phyloP scores from a whole-genome alignment of 2,888 invertebrate genomes.

The Ditula angustiorana region DNA sequence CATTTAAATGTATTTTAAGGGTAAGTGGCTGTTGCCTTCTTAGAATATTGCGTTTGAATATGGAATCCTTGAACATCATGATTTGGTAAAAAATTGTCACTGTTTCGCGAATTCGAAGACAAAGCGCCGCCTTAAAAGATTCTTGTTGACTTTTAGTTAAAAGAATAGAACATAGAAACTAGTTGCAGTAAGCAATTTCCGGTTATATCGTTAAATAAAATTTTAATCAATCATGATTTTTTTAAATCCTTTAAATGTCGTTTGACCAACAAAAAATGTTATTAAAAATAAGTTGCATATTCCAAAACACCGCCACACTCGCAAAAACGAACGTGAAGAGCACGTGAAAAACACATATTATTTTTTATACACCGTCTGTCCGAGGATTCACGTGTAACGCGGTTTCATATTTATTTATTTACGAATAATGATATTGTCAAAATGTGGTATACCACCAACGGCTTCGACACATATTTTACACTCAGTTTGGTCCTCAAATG shows the following conservation, averaged over 20 bases:
- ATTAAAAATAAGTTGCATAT: too few relatives aligned
- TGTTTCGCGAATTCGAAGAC: background rate
- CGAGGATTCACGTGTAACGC: too few relatives aligned
- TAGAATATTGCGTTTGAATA: background rate
- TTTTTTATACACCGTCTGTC: too few relatives aligned
- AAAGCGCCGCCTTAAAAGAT: background rate
- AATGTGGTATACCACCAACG: too few relatives aligned
- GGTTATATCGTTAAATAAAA: background rate
- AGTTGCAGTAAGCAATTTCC: background rate
- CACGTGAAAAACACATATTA: too few relatives aligned
- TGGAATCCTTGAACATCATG: background rate
- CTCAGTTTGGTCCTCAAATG: slow-evolving; percentile 40
- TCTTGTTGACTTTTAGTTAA: background rate
- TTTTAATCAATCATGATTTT: background rate
- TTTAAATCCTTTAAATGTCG: too few relatives aligned
- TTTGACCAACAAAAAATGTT: too few relatives aligned
- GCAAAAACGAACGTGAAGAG: too few relatives aligned
- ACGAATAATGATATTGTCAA: too few relatives aligned
- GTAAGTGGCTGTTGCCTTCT: background rate
- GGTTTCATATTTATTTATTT: too few relatives aligned
- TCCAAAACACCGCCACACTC: too few relatives aligned
- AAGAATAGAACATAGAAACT: background rate
- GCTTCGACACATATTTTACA: too few relatives aligned
- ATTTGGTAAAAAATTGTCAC: background rate
- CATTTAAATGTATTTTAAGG: background rate